Percentiles rank a stretch among this genome's conserved stretches.
phyloP scores from a whole-genome alignment of 2,113 vertebrate species.

The Nasalis larvatus region DNA sequence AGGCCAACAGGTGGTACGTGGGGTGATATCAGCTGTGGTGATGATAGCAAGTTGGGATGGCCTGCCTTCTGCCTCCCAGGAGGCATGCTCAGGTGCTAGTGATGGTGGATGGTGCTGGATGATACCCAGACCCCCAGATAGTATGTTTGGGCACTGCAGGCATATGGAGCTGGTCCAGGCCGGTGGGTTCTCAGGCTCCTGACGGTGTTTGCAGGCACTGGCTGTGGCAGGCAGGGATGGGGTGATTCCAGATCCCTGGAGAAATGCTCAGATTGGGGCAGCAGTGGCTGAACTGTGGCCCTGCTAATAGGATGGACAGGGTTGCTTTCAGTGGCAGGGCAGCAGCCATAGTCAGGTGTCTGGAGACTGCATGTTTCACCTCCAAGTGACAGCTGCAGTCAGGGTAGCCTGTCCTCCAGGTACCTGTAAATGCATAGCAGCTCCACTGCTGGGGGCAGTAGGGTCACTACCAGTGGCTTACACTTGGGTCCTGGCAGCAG shows the following conservation, averaged over 20 bases:
- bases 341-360: background rate
- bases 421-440: background rate
- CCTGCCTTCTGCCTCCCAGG: background rate
- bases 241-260: background rate
- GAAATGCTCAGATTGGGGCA: background rate
- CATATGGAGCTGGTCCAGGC: background rate
- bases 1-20: background rate
- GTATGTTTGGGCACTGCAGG: background rate
- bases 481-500: background rate
- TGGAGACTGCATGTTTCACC: background rate
- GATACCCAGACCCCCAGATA: background rate
- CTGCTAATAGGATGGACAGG: background rate
- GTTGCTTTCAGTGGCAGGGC: background rate
- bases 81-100: background rate
- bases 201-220: background rate
- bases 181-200: background rate
- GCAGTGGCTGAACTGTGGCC: background rate
- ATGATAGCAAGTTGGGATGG: background rate
- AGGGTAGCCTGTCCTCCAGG: background rate
- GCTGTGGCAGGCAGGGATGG: background rate
- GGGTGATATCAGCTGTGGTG: background rate
- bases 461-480: background rate
- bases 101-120: background rate
- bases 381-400: background rate
- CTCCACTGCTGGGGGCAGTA: background rate